Base-by-base conservation (phyloP, 2,797 vertebrate species). In the Varecia variegata region DNA sequence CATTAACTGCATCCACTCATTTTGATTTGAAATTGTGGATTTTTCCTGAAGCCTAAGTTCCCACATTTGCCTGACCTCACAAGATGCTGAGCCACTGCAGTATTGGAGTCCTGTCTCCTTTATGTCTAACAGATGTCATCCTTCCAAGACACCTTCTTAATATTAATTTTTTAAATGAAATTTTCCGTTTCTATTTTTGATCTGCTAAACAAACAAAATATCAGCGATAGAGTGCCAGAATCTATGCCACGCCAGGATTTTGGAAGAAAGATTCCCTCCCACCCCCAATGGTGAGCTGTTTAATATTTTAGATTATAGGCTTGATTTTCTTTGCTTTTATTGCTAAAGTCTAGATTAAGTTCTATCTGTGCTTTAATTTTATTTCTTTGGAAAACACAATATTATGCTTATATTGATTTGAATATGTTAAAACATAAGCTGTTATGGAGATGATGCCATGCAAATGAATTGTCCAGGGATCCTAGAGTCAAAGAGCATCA, bases 321-420 rank as follows among this genome's bases (percentile, higher is more conserved):
- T 86, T 97, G 6, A 77, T 93, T 97, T 97, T 97, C n/a, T 38
- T 38, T 38, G 12, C 88, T 96, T 96, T 82, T 88, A 77, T 38
- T 47, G 5, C 52, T 93, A 76, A 81, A 94, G 67, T 11, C 10
- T 74, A 86, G n/a, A 50, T 17, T 38, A 68, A 79, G 12, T 96
- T 17, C 43, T 25, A 23, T 25, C 76, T 38, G 54, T 91, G 62
- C 18, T 95, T 62, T 83, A n/a, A 93, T 94, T 96, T 58, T 27
- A 85, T 97, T 52, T 56, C 65, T 68, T 38, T 71, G 73, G 12
- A 8, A 96, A 95, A 87, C 77, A 93, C 68, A 93, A 84, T 90
- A 93, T 68, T 74, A 94, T 2, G 54, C 27, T 23, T 77, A 40
- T 45, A 27, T 4, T 35, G 81, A 54, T 25, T 88, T 86, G 65